Conservation (phyloP, 2,888 invertebrate species). For the Omphaloscelis lunosa region DNA sequence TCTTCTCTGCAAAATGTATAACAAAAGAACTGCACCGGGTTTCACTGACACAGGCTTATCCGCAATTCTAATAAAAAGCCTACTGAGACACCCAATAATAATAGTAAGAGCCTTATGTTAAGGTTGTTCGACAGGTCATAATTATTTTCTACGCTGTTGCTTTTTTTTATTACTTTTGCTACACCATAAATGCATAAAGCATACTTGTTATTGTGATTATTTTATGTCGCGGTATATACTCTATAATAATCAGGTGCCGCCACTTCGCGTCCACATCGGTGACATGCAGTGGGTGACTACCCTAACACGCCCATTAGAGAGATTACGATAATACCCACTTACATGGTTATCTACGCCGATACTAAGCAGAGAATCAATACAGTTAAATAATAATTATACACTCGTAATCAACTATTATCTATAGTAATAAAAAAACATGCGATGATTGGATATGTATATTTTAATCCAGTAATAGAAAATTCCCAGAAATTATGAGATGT, state of each 20-base stretch:
- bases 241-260: neutral
- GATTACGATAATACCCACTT: conserved; percentile 35
- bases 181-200: neutral
- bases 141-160: neutral
- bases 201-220: neutral
- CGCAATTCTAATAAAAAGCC: neutral
- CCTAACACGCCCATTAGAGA: conserved; percentile 7
- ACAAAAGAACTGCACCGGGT: neutral
- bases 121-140: neutral
- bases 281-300: neutral
- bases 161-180: neutral
- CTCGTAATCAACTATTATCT: neutral
- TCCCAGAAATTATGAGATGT: neutral
- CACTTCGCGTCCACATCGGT: neutral
- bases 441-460: neutral
- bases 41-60: neutral
- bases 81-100: neutral
- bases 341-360: conserved; percentile 34
- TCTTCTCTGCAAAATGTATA: neutral
- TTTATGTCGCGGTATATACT: neutral
- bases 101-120: neutral
- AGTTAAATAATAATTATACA: conserved; percentile 6
- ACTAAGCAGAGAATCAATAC: conserved; percentile 20
- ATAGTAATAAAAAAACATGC: conserved; percentile 22
- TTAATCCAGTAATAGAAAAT: neutral